phyloP scores from a whole-genome alignment of 2,888 invertebrate genomes.

The Hypomecis punctinalis region DNA sequence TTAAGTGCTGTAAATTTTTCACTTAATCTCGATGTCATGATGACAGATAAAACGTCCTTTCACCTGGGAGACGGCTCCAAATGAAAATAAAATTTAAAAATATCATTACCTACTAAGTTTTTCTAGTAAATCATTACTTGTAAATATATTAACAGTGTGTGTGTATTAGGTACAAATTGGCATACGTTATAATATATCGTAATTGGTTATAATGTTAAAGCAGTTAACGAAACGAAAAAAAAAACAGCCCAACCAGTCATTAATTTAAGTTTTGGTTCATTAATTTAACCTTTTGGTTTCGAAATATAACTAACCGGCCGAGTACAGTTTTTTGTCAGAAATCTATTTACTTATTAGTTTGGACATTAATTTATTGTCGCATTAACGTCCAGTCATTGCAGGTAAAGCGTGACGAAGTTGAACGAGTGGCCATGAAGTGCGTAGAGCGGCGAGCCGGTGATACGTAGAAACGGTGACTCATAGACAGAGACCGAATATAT shows the following conservation, averaged over 20 bases:
- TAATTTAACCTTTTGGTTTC: slow-evolving; percentile 46
- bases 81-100: slow-evolving; percentile 26
- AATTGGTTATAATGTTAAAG: too few relatives aligned
- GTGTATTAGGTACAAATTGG: too few relatives aligned
- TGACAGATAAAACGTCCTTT: slow-evolving; percentile 75
- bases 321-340: slow-evolving; percentile 54
- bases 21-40: slow-evolving; percentile 64
- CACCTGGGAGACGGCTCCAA: slow-evolving; percentile 61
- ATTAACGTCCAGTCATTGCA: slow-evolving; percentile 76
- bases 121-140: too few relatives aligned
- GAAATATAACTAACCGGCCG: slow-evolving; percentile 52
- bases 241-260: too few relatives aligned
- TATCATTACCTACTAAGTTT: background rate
- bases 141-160: too few relatives aligned
- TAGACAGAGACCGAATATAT: slow-evolving; percentile 72
- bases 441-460: slow-evolving; percentile 76
- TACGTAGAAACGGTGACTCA: slow-evolving; percentile 84
- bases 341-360: slow-evolving; percentile 73
- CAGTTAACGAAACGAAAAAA: background rate
- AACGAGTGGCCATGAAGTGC: slow-evolving; percentile 83
- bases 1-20: slow-evolving; percentile 71
- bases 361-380: slow-evolving; percentile 79
- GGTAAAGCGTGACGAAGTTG: slow-evolving; percentile 81
- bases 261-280: background rate
- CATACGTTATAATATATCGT: background rate